phyloP scores from a whole-genome alignment of 2,888 invertebrate genomes.

The Melipona bicolor region DNA sequence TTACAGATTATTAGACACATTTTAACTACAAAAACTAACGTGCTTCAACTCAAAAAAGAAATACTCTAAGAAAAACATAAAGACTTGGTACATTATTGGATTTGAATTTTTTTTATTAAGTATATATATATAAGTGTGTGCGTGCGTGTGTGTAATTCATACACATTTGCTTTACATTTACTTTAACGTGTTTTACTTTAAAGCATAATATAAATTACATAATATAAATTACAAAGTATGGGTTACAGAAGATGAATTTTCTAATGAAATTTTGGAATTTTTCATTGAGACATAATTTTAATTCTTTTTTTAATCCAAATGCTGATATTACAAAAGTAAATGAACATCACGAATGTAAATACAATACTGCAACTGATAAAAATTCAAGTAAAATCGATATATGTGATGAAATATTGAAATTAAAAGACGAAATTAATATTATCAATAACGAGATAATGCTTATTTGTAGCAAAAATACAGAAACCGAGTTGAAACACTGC shows the following conservation, averaged over 20 bases:
- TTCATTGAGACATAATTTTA: too few species aligned
- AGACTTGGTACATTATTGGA: slow-evolving; percentile 65
- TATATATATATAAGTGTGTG: not conserved
- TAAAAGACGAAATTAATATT: slow-evolving; percentile 54
- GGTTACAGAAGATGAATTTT: too few species aligned
- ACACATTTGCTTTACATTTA: not conserved
- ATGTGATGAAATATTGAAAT: slow-evolving; percentile 17
- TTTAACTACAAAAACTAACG: slow-evolving; percentile 9
- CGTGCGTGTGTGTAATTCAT: not conserved
- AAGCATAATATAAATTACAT: slow-evolving; percentile 72
- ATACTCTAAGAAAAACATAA: slow-evolving; percentile 59
- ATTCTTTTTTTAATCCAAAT: too few species aligned
- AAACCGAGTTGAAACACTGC: slow-evolving; percentile 32
- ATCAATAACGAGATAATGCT: slow-evolving; percentile 47
- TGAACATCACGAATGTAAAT: too few species aligned
- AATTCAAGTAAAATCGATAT: not conserved
- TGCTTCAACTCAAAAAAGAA: slow-evolving; percentile 46
- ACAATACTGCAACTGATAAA: too few species aligned
- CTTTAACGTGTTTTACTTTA: slow-evolving; percentile 20
- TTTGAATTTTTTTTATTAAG: not conserved
- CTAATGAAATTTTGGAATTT: too few species aligned
- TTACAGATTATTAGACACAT: slow-evolving; percentile 30
- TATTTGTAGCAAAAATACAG: slow-evolving; percentile 17
- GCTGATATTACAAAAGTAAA: too few species aligned
- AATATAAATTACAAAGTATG: too few species aligned